These are phyloP conservation scores for Cryptomyrus ogoouensis DNA, from an alignment of 2,113 vertebrate genomes.

Conservation along the genomic window DNA sequence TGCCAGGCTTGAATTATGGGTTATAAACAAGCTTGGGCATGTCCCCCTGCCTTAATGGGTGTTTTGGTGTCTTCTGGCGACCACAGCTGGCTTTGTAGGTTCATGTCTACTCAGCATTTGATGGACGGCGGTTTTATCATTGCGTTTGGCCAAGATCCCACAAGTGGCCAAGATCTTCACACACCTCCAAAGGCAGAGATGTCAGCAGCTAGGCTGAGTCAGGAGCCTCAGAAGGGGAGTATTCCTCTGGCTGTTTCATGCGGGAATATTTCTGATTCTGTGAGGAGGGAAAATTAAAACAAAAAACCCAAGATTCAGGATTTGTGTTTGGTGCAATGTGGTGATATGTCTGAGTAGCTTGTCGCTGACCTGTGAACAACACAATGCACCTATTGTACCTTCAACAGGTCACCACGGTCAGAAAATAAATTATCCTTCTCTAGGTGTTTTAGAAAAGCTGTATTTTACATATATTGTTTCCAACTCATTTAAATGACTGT, in stretches of 20 bases:
- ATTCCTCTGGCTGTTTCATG: neutral
- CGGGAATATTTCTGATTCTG: neutral
- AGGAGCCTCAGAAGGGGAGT: neutral
- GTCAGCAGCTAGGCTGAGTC: neutral
- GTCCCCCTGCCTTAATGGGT: neutral
- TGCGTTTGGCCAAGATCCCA: neutral
- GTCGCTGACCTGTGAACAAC: neutral
- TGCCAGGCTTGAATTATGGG: neutral
- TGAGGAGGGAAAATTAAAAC: neutral
- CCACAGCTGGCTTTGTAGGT: neutral
- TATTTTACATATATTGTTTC: neutral
- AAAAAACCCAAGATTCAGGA: neutral
- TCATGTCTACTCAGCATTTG: neutral
- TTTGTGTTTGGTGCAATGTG: neutral
- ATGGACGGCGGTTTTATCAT: neutral
- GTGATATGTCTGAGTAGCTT: neutral
- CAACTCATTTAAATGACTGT: neutral
- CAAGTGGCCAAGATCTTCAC: neutral
- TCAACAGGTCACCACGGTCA: neutral
- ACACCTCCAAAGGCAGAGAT: neutral
- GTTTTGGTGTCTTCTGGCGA: neutral
- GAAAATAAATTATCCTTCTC: neutral
- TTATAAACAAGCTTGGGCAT: neutral
- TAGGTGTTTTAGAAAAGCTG: neutral
- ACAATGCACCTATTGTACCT: neutral